Percentiles rank a stretch among this genome's conserved stretches.
These are phyloP conservation scores for Abramis brama DNA, from an alignment of 2,113 vertebrate species.

Conservation along the genomic window DNA sequence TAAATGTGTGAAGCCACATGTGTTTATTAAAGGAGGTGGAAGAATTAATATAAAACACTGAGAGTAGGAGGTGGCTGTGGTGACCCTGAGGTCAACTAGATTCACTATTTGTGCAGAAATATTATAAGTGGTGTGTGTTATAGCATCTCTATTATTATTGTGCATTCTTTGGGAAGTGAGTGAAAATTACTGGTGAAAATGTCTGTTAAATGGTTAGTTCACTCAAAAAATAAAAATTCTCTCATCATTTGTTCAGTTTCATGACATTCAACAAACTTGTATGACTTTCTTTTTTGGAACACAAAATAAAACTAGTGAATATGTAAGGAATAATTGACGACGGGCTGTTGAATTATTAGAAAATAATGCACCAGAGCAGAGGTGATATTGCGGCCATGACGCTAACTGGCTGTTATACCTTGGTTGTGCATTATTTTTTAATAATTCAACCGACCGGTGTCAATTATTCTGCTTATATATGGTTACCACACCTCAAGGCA, in stretches of 20 bases:
- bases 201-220: background rate
- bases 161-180: background rate
- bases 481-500: too few species aligned
- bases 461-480: too few species aligned
- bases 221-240: background rate
- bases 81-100: conserved; percentile 22
- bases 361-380: too few species aligned
- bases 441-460: too few species aligned
- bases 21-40: conserved; percentile 5
- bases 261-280: background rate
- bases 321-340: too few species aligned
- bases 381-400: too few species aligned
- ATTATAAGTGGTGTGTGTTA: background rate
- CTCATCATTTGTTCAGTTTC: background rate
- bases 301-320: background rate
- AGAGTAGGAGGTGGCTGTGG: background rate
- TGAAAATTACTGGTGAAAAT: background rate
- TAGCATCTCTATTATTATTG: background rate
- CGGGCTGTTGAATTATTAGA: too few species aligned
- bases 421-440: too few species aligned
- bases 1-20: background rate
- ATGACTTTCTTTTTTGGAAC: background rate
- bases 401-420: too few species aligned
- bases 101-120: background rate
- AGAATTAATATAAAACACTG: conserved; percentile 15